phyloP scores from a whole-genome alignment of 2,113 vertebrate genomes.

The Apteryx owenii region DNA sequence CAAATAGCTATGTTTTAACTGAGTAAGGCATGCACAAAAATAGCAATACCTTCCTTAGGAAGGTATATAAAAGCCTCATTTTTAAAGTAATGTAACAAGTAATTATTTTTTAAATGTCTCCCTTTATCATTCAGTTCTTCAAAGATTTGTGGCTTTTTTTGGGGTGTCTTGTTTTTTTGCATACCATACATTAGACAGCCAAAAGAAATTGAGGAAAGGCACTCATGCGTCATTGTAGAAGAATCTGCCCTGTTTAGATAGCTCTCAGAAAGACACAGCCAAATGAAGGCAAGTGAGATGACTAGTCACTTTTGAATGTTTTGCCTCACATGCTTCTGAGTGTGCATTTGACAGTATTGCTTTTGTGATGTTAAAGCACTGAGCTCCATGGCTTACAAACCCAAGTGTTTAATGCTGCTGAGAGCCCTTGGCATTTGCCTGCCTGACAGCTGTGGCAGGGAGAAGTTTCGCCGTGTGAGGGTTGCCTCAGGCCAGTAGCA shows the following conservation, averaged over 20 bases:
- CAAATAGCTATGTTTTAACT: background rate
- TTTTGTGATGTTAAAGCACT: background rate
- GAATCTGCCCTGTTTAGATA: background rate
- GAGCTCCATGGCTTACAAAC: background rate
- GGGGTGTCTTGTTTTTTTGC: background rate
- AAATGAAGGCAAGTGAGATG: background rate
- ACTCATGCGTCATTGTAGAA: background rate
- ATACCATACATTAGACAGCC: background rate
- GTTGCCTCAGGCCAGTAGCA: background rate
- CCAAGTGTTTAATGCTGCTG: background rate
- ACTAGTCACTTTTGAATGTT: background rate
- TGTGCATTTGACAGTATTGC: fast-evolving
- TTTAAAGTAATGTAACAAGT: background rate
- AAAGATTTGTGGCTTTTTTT: background rate
- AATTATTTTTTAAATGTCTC: background rate
- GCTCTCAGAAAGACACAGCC: background rate
- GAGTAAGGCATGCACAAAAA: background rate
- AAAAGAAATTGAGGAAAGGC: background rate
- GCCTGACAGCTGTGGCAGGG: background rate
- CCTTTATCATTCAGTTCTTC: background rate
- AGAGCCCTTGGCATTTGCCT: background rate
- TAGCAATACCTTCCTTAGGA: background rate
- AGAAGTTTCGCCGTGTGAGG: background rate
- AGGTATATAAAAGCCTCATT: background rate
- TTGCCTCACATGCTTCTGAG: background rate